Evolutionary conservation across 2,888 invertebrate genomes (phyloP), one percentile per base, ranked within the genome.

Genomic region (Melangyna quadrimaculata): DNA sequence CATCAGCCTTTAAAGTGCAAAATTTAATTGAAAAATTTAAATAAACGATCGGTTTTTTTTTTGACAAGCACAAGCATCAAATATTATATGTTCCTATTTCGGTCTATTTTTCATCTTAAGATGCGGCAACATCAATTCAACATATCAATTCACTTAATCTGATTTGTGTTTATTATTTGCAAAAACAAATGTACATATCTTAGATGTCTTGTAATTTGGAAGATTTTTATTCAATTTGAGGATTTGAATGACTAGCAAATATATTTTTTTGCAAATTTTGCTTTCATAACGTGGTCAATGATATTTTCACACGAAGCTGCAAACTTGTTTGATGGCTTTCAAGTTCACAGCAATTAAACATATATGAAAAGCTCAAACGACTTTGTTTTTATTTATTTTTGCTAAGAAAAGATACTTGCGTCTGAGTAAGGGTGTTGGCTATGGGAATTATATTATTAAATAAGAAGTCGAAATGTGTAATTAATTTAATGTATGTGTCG

Each of bases 281-380:
- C 32, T 74, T 67, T 32, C 65, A 67, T 67, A 75, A 67, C 19
- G n/a, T 51, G 51, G 59, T 61, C 51, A 14, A 8, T 10, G 35
- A 19, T 55, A 37, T 77, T 37, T 48, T 53, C 48, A 69, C 55
- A 69, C 37, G 27, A 67, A 37, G 10, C 40, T 22, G 67, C 37
- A 40, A 37, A 19, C 17, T 48, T 32, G 77, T 40, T 69, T 10
- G 24, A 17, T 10, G 24, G 14, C 37, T 73, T 59, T 53, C 67
- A 79, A 73, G 67, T 73, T 67, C 73, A 73, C 24, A 14, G n/a
- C 24, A 73, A 32, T 59, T 72, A 67, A 51, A 59, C 29, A 35
- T 24, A 72, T 65, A 4, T 22, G 29, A 45, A 45, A 32, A 32
- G 53, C 35, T 37, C n/a, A 59, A 35, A 59, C 59, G 22, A 37